Evolutionary conservation across 2,797 vertebrate genomes (phyloP), one percentile per base, ranked within the genome.

Genomic region (Siniperca scherzeri): DNA sequence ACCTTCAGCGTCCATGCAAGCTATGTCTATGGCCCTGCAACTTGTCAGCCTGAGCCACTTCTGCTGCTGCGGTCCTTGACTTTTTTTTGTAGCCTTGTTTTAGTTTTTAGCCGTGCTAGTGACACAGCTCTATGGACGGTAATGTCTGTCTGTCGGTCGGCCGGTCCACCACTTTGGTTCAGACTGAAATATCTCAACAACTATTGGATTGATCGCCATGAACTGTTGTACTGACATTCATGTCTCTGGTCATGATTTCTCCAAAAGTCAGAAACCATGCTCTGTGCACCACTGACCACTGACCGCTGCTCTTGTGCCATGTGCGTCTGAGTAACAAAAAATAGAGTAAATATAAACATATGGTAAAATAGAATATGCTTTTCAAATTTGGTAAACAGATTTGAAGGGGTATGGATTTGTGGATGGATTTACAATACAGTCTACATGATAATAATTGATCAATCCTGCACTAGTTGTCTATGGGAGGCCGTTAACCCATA

Each of bases 271-370:
- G 67, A 70, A 56, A 38, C 25, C 21, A 22, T 21, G 40, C 50
- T 57, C 16, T 27, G 30, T 33, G 55, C 12, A 30, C 42, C 33
- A 19, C 70, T 73, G n/a, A 67, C 62, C 53, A 19, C 70, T 73
- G n/a, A 67, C 62, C 53, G 21, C 61, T 59, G 42, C 1, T n/a
- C 36, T 33, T 30, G n/a, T 42, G 42, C 46, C 57, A 78, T 11
- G 40, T 42, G 40, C 40, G 8, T 11, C 52, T 33, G 14, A 70
- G 10, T 25, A 36, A 27, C 42, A 46, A 21, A 48, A 59, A 17
- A 36, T 2, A 78, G 46, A 70, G 38, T 5, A 50, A 50, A 36
- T 38, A 17, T 50, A 36, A 48, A 38, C 50, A 48, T 27, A 55
- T 53, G 33, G 25, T 55, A 14, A 55, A 53, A 53, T 40, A 69